phyloP scores from a whole-genome alignment of 1,140 invertebrate species.

The Gryon sp. region DNA sequence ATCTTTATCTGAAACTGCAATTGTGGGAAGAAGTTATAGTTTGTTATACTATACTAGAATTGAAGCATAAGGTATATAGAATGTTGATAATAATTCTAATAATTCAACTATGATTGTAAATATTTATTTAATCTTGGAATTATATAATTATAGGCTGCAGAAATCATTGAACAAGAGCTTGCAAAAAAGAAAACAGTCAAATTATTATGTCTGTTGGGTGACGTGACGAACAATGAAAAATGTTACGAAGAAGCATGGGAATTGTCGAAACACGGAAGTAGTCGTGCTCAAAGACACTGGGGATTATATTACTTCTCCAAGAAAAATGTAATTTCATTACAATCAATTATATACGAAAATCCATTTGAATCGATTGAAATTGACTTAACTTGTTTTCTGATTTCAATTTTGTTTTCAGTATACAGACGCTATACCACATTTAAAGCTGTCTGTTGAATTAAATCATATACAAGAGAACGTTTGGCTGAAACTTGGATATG shows the following conservation, averaged over 20 bases:
- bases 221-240: constrained; percentile 84
- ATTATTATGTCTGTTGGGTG: constrained; percentile 93
- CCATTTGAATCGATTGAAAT: no score
- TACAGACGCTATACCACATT: constrained; percentile 87
- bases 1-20: constrained; percentile 89
- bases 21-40: constrained; percentile 96
- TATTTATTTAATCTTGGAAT: no score
- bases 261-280: constrained; percentile 89
- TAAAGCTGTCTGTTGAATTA: constrained; percentile 88
- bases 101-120: constrained; percentile 1
- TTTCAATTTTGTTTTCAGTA: constrained; percentile 79
- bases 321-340: constrained; percentile 79
- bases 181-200: constrained; percentile 89
- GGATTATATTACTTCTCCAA: constrained; percentile 87
- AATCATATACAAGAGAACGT: constrained; percentile 91
- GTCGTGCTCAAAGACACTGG: constrained; percentile 91
- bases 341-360: neutral
- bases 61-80: constrained; percentile 87
- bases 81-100: neutral
- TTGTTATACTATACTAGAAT: constrained; percentile 91
- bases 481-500: constrained; percentile 93
- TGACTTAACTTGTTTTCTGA: no score
- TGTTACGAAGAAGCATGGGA: constrained; percentile 95
- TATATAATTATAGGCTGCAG: constrained; percentile 84
- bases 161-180: constrained; percentile 91